Percentiles rank a stretch among this genome's conserved stretches.
These are phyloP conservation scores for Myotis planiceps DNA, from an alignment of 2,797 vertebrate species.

Conservation along the genomic window DNA sequence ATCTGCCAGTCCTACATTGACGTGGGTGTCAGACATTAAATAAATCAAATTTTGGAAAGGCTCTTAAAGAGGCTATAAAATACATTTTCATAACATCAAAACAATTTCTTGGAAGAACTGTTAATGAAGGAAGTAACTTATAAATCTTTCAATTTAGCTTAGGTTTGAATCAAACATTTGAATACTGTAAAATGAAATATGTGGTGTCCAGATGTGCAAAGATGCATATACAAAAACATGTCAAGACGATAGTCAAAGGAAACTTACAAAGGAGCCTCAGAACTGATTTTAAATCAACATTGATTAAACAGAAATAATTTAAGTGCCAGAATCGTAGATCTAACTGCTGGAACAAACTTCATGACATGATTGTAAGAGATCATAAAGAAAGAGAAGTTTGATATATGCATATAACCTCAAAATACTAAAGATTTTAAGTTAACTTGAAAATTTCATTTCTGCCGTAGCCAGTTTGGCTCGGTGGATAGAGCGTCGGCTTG, in stretches of 20 bases:
- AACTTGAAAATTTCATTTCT: neutral
- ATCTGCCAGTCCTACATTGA: neutral
- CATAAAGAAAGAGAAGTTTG: constrained; percentile 12
- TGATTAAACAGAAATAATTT: neutral
- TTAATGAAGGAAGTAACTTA: neutral
- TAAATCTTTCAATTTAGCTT: neutral
- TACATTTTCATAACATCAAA: neutral
- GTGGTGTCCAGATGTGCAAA: neutral
- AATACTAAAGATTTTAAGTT: neutral
- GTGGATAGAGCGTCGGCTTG: no score
- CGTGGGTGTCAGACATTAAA: neutral
- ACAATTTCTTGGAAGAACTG: neutral
- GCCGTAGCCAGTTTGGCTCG: no score
- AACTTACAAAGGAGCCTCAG: neutral
- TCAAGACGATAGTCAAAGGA: neutral
- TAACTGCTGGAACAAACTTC: neutral
- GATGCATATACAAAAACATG: constrained; percentile 1
- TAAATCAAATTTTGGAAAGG: neutral
- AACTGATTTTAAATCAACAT: neutral
- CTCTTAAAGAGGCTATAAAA: neutral
- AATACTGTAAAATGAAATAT: constrained; percentile 13
- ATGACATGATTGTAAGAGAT: neutral
- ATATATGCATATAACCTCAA: neutral
- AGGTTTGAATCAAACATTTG: neutral
- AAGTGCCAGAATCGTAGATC: neutral